A percentile compares a stretch with the other conserved stretches of the same genome.
Conservation (phyloP, 2,113 vertebrate genomes). For the Carassius auratus region DNA sequence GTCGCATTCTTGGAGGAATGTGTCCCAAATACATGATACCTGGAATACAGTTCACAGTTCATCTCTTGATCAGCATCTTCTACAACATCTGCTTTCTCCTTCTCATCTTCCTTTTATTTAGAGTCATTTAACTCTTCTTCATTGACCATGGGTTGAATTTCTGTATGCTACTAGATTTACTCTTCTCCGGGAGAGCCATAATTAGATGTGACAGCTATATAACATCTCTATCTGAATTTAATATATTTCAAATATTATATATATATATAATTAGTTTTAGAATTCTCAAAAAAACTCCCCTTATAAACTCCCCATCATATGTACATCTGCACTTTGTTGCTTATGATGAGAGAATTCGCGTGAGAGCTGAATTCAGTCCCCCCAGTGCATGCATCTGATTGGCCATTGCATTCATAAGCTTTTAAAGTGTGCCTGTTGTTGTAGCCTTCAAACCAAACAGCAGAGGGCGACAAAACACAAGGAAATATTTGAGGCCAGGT, state of each 20-base stretch:
- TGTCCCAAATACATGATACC: constrained; percentile 90
- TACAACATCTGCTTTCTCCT: constrained; percentile 1
- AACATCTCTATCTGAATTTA: neutral
- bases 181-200: neutral
- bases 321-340: too few species aligned
- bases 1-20: constrained; percentile 85
- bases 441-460: neutral
- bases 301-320: too few species aligned
- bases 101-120: neutral
- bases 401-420: too few species aligned
- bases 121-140: neutral
- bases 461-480: constrained; percentile 32
- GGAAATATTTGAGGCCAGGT: neutral
- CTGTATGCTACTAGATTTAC: neutral
- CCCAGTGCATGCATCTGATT: too few species aligned
- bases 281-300: too few species aligned
- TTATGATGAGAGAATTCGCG: too few species aligned
- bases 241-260: neutral
- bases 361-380: too few species aligned
- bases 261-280: too few species aligned
- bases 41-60: constrained; percentile 30
- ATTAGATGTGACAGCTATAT: neutral
- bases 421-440: neutral
- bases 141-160: neutral
- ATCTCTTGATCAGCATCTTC: constrained; percentile 12